Evolutionary conservation across 2,113 vertebrate species (phyloP), one percentile per base, ranked within the genome.

Genomic region (Chlorodrepanis virens): DNA sequence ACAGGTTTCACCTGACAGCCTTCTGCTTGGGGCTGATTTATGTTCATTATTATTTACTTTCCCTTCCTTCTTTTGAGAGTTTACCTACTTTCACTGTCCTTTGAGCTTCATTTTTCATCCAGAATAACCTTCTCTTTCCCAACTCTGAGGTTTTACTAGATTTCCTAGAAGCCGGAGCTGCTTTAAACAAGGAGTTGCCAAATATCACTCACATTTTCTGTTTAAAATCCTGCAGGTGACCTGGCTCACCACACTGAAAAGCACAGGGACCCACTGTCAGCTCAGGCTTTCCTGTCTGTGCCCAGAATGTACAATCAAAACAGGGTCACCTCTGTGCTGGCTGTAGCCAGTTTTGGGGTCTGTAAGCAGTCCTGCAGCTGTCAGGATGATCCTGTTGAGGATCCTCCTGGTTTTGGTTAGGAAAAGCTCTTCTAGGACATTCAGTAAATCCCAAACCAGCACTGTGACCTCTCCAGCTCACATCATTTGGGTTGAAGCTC

Each of bases 291-390:
- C n/a, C 40, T 47, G 47, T 29, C 63, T 68, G 15, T 76, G 50
- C 45, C 44, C 88, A 74, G 40, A 59, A 42, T 0, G 0, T 29
- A 10, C 0, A 0, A 77, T 14, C 0, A 1, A 70, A 93, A 31
- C 0, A 0, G 63, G 49, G 69, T 84, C 89, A 89, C 44, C 79
- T 88, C 63, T 69, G n/a, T 33, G 40, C 54, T 63, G 56, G 16
- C 83, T 83, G 29, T 21, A 39, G 39, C 27, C 35, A 6, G 39
- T 1, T 67, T 67, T 89, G 10, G 61, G 29, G 40, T 47, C 74
- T 76, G 53, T 12, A 21, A 68, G 18, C 6, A 2, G 14, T 69
- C 39, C 60, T 89, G 47, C 64, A 56, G 50, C 37, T 94, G 42
- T 52, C 76, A 64, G 37, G 64, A 37, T 11, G 69, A 68, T 87